These are phyloP conservation scores for Terebella lapidaria DNA, from an alignment of 2,888 invertebrate species.

Conservation along the genomic window DNA sequence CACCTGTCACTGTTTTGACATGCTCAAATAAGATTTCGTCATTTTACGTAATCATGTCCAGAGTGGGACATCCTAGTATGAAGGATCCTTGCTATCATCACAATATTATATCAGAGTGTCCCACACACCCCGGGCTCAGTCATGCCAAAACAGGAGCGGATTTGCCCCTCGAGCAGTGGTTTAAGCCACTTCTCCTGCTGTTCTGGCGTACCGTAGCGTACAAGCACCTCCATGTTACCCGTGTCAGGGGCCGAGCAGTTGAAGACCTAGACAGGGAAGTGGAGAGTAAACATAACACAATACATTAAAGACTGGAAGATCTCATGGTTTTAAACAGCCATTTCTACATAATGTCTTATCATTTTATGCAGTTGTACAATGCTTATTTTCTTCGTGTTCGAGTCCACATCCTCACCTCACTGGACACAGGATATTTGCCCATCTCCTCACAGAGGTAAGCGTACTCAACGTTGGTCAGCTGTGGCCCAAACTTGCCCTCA, in stretches of 20 bases:
- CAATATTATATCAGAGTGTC: too few species aligned
- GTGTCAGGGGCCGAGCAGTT: conserved; percentile 57
- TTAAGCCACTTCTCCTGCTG: conserved; percentile 51
- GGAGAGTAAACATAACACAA: not conserved
- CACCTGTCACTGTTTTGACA: too few species aligned
- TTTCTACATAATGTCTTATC: too few species aligned
- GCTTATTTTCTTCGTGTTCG: too few species aligned
- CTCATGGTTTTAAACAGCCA: too few species aligned
- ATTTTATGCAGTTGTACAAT: too few species aligned
- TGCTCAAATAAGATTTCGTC: too few species aligned
- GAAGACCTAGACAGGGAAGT: conserved; percentile 42
- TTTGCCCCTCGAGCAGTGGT: conserved; percentile 52
- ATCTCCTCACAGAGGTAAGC: conserved; percentile 56
- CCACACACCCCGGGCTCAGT: conserved; percentile 33
- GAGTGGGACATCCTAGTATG: too few species aligned
- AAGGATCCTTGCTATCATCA: too few species aligned
- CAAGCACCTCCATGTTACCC: conserved; percentile 56
- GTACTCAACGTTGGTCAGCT: conserved; percentile 55
- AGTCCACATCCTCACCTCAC: conserved; percentile 53
- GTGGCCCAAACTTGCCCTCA: conserved; percentile 39
- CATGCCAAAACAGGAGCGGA: conserved; percentile 35
- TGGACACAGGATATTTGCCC: conserved; percentile 49
- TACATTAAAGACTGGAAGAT: not conserved
- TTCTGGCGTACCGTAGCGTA: conserved; percentile 53
- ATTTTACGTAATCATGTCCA: too few species aligned